These are phyloP conservation scores for Gila robusta DNA, from an alignment of 2,797 vertebrate genomes.

Conservation along the genomic window DNA sequence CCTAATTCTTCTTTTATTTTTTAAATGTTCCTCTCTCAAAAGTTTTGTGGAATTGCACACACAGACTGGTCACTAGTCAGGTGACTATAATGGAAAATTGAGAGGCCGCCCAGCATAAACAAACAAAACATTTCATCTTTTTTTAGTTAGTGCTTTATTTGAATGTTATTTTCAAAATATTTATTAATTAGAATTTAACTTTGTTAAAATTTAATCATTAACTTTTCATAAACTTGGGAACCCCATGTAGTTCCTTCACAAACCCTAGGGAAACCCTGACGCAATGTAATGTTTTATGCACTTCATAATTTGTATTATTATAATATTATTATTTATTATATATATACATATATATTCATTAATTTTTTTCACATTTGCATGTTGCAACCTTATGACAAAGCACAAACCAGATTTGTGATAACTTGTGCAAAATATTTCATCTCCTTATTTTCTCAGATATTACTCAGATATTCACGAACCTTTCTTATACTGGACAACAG, in stretches of 20 bases:
- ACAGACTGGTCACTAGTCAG: too few species aligned
- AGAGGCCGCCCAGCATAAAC: not conserved
- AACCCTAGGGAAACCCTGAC: not conserved
- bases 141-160: not conserved
- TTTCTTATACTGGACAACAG: constrained; percentile 6
- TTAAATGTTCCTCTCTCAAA: too few species aligned
- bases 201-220: not conserved
- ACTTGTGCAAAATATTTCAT: not conserved
- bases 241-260: not conserved
- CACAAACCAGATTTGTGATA: not conserved
- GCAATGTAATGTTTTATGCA: not conserved
- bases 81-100: too few species aligned
- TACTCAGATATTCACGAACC: constrained; percentile 14
- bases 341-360: too few species aligned
- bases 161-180: not conserved
- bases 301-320: not conserved
- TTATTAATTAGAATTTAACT: not conserved
- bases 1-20: not conserved
- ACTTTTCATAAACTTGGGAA: not conserved
- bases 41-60: too few species aligned
- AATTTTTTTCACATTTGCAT: not conserved
- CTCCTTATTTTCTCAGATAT: not conserved
- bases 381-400: constrained; percentile 20
- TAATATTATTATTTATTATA: too few species aligned
- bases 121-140: not conserved